phyloP scores from a whole-genome alignment of 2,113 vertebrate genomes.

The Typhlomys cinereus region DNA sequence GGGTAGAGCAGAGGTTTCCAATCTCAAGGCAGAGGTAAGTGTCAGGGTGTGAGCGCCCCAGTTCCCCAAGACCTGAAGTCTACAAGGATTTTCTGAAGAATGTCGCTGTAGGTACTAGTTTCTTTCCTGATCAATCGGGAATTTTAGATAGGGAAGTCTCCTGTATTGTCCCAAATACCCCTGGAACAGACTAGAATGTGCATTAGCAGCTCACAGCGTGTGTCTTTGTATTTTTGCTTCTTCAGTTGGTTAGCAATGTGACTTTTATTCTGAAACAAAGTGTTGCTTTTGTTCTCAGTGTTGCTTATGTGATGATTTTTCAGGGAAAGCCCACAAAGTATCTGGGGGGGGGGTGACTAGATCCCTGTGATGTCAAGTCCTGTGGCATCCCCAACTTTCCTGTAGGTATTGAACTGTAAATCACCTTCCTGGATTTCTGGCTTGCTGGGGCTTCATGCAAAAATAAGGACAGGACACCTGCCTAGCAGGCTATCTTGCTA shows the following conservation, averaged over 20 bases:
- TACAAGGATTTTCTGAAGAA: neutral
- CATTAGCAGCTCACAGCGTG: accelerated
- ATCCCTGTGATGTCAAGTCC: accelerated
- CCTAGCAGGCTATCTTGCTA: no score
- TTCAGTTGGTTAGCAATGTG: neutral
- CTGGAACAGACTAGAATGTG: neutral
- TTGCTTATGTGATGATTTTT: no score
- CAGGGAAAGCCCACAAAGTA: neutral
- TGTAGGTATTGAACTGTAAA: neutral
- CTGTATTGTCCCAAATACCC: accelerated
- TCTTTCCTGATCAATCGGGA: neutral
- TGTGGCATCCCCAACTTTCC: neutral
- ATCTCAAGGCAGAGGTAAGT: neutral
- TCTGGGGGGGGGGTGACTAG: no score
- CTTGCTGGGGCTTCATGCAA: no score
- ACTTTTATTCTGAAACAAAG: neutral
- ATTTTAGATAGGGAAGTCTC: neutral
- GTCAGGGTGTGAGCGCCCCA: neutral
- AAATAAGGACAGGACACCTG: no score
- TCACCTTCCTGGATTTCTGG: neutral
- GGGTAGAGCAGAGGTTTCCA: accelerated
- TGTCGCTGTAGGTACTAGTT: neutral
- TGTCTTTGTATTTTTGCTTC: neutral
- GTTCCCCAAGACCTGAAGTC: neutral
- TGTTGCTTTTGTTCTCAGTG: accelerated